Conservation (phyloP, 2,888 invertebrate species). For the Phyllotreta cruciferae region DNA sequence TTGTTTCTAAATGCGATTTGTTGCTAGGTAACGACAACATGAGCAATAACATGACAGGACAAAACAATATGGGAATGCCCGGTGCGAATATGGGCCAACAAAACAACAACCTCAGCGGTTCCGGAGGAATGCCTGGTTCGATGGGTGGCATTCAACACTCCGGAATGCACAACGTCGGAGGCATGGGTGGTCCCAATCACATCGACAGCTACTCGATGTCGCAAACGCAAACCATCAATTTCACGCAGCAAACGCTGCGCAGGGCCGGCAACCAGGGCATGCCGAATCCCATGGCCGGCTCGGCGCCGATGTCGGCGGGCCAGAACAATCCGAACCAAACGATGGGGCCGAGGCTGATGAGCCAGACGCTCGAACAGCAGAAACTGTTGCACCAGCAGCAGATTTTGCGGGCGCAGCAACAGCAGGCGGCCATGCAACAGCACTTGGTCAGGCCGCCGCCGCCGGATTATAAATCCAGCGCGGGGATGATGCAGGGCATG, state of each 20-base stretch:
- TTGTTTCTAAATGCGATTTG: background rate
- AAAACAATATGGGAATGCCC: conserved; percentile 33
- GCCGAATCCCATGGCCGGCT: conserved; percentile 43
- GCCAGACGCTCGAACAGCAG: conserved; percentile 55
- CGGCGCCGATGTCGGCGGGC: conserved; percentile 41
- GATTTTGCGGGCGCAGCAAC: conserved; percentile 65
- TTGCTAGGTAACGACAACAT: conserved; percentile 18
- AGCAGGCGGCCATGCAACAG: conserved; percentile 58
- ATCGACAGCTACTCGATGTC: conserved; percentile 75
- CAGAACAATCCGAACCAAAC: conserved; percentile 28
- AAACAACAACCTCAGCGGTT: conserved; percentile 28
- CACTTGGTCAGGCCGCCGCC: conserved; percentile 74
- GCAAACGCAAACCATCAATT: conserved; percentile 86
- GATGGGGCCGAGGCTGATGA: conserved; percentile 46
- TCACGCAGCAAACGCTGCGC: conserved; percentile 75
- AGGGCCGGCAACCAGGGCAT: conserved; percentile 58
- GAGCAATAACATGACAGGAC: conserved; percentile 33
- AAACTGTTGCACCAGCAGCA: conserved; percentile 62
- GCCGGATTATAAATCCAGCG: conserved; percentile 81
- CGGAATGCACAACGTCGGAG: conserved; percentile 41
- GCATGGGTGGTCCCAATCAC: conserved; percentile 55
- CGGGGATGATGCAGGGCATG: conserved; percentile 61
- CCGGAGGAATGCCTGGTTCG: conserved; percentile 31
- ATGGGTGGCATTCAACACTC: conserved; percentile 46
- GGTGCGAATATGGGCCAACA: conserved; percentile 34